phyloP scores from a whole-genome alignment of 2,113 vertebrate species.

The Puffinus mauretanicus region DNA sequence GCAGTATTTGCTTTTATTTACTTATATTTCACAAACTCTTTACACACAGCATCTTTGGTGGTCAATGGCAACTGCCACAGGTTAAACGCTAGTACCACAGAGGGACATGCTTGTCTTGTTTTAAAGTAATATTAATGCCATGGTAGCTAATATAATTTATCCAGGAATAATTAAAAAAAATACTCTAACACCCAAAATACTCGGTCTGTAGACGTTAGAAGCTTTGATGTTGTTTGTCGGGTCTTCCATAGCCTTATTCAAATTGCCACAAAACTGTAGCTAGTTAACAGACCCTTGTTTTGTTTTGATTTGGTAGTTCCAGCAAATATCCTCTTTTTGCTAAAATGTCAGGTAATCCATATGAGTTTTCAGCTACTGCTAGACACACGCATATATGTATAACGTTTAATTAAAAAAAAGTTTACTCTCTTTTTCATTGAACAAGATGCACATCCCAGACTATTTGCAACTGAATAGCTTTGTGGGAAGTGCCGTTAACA shows the following conservation, averaged over 20 bases:
- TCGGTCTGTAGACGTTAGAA: background rate
- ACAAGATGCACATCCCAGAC: background rate
- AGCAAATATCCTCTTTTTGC: background rate
- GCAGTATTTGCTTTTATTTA: background rate
- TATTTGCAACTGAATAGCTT: background rate
- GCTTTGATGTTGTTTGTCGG: background rate
- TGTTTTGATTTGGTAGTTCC: background rate
- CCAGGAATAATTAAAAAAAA: background rate
- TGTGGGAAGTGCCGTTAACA: background rate
- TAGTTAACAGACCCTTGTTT: background rate
- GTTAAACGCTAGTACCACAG: background rate
- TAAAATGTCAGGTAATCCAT: background rate
- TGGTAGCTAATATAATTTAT: background rate
- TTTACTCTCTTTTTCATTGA: background rate
- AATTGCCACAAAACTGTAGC: background rate
- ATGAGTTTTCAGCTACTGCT: background rate
- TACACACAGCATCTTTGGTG: background rate
- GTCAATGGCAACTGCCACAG: background rate
- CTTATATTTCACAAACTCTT: background rate
- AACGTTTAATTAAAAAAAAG: background rate
- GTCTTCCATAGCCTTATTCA: background rate
- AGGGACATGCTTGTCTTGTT: background rate
- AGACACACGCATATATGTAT: accelerated
- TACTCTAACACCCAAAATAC: background rate
- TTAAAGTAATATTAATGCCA: background rate